Evolutionary conservation across 2,113 vertebrate genomes (phyloP), one percentile per base, ranked within the genome.

Genomic region (Prionailurus bengalensis): DNA sequence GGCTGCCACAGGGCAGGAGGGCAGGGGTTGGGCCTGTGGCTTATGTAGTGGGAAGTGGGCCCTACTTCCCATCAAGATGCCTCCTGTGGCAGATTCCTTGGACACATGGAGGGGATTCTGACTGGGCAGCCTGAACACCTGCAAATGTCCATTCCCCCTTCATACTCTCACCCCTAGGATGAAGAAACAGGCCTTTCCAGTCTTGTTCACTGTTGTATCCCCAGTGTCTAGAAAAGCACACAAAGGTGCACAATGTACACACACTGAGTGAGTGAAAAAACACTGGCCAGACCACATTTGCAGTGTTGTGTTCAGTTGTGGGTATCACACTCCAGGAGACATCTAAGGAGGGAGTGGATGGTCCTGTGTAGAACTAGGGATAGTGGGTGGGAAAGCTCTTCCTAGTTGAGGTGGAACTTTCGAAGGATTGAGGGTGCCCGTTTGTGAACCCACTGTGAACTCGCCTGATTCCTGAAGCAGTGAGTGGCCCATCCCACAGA

Each of bases 251-350:
- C 23, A 3, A 2, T 27, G 45, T 29, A 23, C 3, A 58, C 21
- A 31, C 2, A 1, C 0, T 27, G 11, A 36, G 31, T 11, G 14
- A 27, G 17, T 39, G 10, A 10, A 16, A 33, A 7, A 19, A 11
- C 51, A 25, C 73, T 73, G 39, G 21, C 45, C 58, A 29, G 71
- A 80, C n/a, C 51, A 10, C 48, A 21, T 42, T 25, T 51, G 21
- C 55, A 33, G 48, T 25, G 33, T 51, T n/a, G 53, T 19, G 45
- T 51, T 92, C 45, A 13, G 68, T n/a, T 80, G 58, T 16, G 33
- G 61, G 19, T 10, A 4, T 74, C 33, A 3, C 8, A 23, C 36
- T 78, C 82, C 2, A 5, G 36, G 85, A 84, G 61, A 48, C 29
- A 4, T 39, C 17, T 42, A 3, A 78, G 45, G 63, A 29, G 11